Conservation (phyloP, 2,888 invertebrate species). For the Mallateleia sp. region DNA sequence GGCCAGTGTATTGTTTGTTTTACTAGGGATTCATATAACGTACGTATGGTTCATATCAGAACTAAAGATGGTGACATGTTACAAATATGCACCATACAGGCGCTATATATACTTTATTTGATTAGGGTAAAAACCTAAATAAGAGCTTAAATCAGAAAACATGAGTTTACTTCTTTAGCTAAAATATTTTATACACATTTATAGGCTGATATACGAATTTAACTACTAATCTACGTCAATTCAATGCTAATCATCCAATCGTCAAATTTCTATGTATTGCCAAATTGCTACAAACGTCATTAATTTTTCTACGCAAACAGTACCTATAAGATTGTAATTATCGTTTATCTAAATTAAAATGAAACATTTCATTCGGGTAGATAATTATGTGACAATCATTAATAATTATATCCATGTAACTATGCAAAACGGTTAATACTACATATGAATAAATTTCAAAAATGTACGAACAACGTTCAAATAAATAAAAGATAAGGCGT, state of each 20-base stretch:
- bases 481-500: background rate
- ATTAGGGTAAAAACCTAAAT: constrained; percentile 2
- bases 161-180: background rate
- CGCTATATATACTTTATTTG: background rate
- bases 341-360: background rate
- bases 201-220: background rate
- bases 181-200: constrained; percentile 2
- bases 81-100: too few species aligned
- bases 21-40: too few species aligned
- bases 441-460: background rate
- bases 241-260: background rate
- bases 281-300: background rate
- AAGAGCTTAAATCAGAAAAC: background rate
- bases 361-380: background rate
- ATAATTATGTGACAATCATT: constrained; percentile 2
- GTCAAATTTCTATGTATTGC: constrained; percentile 2
- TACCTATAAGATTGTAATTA: background rate
- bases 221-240: background rate
- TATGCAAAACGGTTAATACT: background rate
- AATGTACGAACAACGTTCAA: background rate
- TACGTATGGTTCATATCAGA: too few species aligned
- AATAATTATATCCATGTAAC: background rate
- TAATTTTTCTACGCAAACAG: background rate
- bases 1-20: too few species aligned
- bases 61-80: too few species aligned